Percentiles rank a stretch among this genome's conserved stretches.
These are phyloP conservation scores for Laterallus jamaicensis DNA, from an alignment of 2,113 vertebrate genomes.

Conservation along the genomic window DNA sequence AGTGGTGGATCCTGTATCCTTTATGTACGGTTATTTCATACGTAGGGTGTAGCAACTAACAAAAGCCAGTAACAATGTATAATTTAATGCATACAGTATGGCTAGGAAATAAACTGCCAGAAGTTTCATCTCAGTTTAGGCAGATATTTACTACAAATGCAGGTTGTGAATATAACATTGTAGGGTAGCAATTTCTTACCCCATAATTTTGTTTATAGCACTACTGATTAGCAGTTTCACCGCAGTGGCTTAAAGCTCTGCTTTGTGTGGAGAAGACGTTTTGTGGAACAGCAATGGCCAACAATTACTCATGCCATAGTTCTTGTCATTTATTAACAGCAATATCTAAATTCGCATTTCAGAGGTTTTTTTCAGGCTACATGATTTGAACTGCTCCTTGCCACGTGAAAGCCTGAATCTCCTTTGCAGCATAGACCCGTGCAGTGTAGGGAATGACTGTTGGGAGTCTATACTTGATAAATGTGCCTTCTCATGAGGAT, in stretches of 20 bases:
- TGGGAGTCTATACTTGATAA: not conserved
- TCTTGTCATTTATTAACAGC: slow-evolving; percentile 6
- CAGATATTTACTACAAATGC: not conserved
- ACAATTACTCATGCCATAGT: not conserved
- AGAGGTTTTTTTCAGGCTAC: not conserved
- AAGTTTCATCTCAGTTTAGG: not conserved
- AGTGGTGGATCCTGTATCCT: not conserved
- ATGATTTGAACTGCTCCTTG: not conserved
- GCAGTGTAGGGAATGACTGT: not conserved
- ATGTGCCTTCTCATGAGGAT: not conserved
- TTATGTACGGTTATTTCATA: not conserved
- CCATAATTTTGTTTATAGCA: not conserved
- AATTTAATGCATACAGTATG: not conserved
- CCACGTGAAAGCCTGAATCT: not conserved
- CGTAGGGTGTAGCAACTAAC: not conserved
- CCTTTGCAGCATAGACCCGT: not conserved
- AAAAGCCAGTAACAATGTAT: not conserved
- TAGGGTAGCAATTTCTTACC: slow-evolving; percentile 13
- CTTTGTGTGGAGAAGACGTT: not conserved
- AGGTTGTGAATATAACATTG: not conserved
- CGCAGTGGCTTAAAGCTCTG: not conserved
- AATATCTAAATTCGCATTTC: slow-evolving; percentile 32
- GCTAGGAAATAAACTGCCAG: not conserved
- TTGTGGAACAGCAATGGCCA: not conserved
- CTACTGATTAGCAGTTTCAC: not conserved